Evolutionary conservation across 2,888 invertebrate species (phyloP), one percentile per base, ranked within the genome.

Genomic region (Drosophila sordidapex): DNA sequence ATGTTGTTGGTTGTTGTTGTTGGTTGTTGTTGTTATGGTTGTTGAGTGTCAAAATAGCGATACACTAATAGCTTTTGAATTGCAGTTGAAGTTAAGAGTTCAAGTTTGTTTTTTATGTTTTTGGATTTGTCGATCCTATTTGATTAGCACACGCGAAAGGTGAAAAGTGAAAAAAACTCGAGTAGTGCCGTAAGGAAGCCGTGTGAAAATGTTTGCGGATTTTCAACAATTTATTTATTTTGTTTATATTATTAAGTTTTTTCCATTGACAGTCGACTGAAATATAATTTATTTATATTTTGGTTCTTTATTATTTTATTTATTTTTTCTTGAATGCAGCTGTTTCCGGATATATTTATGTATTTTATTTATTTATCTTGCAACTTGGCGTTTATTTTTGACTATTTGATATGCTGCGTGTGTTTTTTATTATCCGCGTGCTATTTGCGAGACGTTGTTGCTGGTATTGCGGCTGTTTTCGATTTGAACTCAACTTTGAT

Each of bases 401-500:
- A 81, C 69, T 81, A 74, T 79, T 83, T 79, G 70, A 82, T 77
- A 76, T 79, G 75, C 74, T 79, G 75, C 70, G 74, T 80, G 79
- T 76, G 64, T 82, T 81, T 76, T 75, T 88, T 76, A 82, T 84
- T 87, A 82, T 87, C 85, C 88, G 88, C 89, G 89, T 87, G 86
- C 81, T 85, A 71, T 82, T 86, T 87, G 83, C 80, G 85, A 83
- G 81, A 87, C 91, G 91, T 90, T 91, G 91, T 91, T 91, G 91
- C 91, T 91, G 84, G 87, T 90, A 84, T 91, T 91, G 90, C 91
- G 89, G 91, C 90, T 90, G 91, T 89, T 89, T 91, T 91, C 91
- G 91, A 91, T 91, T 91, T 91, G 91, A 91, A 91, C 91, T 90
- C 87, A 90, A 91, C 91, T 91, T 91, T 91, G 91, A 91, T 91